Conservation (phyloP, 2,113 vertebrate genomes). For the Trochalopteron elliotii region DNA sequence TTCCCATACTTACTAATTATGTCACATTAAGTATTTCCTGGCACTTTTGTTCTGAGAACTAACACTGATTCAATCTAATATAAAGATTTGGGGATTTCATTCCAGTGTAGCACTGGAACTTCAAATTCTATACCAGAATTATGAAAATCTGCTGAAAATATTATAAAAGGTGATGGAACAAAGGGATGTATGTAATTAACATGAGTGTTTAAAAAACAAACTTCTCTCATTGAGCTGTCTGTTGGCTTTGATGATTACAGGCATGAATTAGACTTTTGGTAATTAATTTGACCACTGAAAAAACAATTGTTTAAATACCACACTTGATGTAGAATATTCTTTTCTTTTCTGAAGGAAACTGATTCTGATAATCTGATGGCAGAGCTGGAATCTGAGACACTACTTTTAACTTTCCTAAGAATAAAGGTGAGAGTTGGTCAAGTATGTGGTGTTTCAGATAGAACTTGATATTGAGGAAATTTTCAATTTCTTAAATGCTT, state of each 20-base stretch:
- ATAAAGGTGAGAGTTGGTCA: slow-evolving; percentile 47
- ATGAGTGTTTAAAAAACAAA: neutral
- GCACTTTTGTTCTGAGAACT: neutral
- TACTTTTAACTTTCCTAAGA: slow-evolving; percentile 64
- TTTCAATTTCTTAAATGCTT: neutral
- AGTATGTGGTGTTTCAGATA: neutral
- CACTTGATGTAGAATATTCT: neutral
- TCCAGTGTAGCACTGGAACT: neutral
- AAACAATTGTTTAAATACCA: neutral
- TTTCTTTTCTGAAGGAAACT: neutral
- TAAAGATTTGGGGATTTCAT: neutral
- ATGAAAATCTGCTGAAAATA: neutral
- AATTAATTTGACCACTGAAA: neutral
- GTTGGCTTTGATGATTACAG: neutral
- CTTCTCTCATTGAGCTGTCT: neutral
- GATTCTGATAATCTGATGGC: neutral
- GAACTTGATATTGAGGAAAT: neutral
- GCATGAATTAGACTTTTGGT: neutral
- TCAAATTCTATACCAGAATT: neutral
- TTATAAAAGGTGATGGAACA: neutral
- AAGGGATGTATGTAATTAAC: neutral
- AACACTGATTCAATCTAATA: neutral
- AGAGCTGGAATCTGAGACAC: slow-evolving; percentile 62
- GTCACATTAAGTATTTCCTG: neutral
- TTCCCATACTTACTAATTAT: neutral